These are phyloP conservation scores for Drosophila sturtevanti DNA, from an alignment of 1,140 invertebrate species.

Conservation along the genomic window DNA sequence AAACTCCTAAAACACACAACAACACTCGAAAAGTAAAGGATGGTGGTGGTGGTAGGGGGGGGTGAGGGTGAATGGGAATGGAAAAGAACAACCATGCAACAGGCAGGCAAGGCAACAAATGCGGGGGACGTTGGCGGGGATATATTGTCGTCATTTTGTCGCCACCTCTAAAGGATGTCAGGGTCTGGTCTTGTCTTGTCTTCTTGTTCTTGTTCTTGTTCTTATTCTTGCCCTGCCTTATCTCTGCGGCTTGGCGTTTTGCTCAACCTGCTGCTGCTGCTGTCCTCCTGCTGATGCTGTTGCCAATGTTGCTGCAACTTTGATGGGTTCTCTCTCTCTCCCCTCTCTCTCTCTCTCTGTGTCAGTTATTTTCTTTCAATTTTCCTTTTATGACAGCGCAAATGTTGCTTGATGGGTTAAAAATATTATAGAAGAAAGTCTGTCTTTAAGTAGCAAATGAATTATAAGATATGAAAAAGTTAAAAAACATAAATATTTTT, in stretches of 20 bases:
- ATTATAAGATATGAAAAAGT: neutral
- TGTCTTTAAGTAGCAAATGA: neutral
- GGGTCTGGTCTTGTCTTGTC: constrained; percentile 3
- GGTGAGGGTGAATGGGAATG: neutral
- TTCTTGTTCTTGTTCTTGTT: no score
- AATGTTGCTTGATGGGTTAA: constrained; percentile 10
- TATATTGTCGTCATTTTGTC: constrained; percentile 64
- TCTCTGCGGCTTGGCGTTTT: constrained; percentile 44
- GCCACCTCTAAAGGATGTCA: constrained; percentile 56
- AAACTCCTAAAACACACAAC: constrained; percentile 77
- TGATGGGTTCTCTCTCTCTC: no score
- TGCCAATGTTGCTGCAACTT: constrained; percentile 1
- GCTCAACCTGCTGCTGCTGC: constrained; percentile 16
- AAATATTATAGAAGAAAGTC: neutral
- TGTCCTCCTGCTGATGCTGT: constrained; percentile 9
- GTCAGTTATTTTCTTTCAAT: constrained; percentile 77
- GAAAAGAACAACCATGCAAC: constrained; percentile 29
- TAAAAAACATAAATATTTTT: neutral
- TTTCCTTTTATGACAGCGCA: constrained; percentile 29
- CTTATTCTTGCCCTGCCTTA: constrained; percentile 48
- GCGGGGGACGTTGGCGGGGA: neutral
- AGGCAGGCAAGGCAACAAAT: constrained; percentile 26
- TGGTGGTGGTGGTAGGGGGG: no score
- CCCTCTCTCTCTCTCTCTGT: no score
- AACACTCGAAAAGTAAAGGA: constrained; percentile 35